Evolutionary conservation across 2,113 vertebrate genomes (phyloP), one percentile per base, ranked within the genome.

Genomic region (Hucho hucho): DNA sequence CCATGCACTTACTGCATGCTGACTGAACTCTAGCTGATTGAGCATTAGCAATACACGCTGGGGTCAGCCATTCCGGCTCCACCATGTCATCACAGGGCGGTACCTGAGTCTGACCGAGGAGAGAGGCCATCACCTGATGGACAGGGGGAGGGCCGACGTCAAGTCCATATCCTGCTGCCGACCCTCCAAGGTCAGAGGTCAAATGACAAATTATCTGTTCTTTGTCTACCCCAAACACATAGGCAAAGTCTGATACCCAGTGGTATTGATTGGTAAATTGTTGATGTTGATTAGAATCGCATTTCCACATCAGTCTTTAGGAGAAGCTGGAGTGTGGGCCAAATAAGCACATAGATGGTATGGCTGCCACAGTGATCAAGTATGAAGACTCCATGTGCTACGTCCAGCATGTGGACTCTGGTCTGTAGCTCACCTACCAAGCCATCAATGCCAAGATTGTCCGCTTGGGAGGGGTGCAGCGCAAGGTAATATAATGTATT

Each of bases 311-410:
- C 61, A 49, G 58, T 12, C 63, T 32, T 20, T 12, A 97, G 94
- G 96, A 98, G 88, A 97, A 95, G 37, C 65, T 93, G 77, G 93
- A 96, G 47, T 64, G 86, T 24, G 90, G 92, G 1, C 77, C 88
- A 70, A 95, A 93, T 85, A 94, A 93, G 84, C 92, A 95, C 68
- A 88, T 91, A 0, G 95, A 96, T 81, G 96, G 95, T 66, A 98
- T 99, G 97, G 96, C 96, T 24, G 90, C 89, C 32, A 95, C 97
- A 14, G 96, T 97, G 89, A 97, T 98, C 87, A 99, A 97, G 77
- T 99, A 98, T 0, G 97, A 97, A 24, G 97, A 99, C 87, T 99
- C 97, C 0, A 88, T 96, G 4, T 98, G 96, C 81, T 97, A 93
- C 28, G 91, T 98, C 74, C 97, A 99, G 56, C 97, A 99, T n/a